Evolutionary conservation across 1,140 invertebrate genomes (phyloP), one percentile per base, ranked within the genome.

Genomic region (Carposina sasakii): DNA sequence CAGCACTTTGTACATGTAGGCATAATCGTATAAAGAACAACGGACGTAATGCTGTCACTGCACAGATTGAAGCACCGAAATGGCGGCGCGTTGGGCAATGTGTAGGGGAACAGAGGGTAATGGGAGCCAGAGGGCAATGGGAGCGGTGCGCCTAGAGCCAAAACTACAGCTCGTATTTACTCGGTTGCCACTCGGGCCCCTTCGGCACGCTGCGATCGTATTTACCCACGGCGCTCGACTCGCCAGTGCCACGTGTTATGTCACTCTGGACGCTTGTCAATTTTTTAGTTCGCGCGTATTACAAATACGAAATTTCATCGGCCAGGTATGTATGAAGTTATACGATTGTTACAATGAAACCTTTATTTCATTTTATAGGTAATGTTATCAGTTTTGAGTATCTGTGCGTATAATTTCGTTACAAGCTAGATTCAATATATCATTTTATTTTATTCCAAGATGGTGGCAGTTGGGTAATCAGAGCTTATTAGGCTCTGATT

Each of bases 351-450:
- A 52, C 34, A 52, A 41, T 52, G 17, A 52, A 39, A 44, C 16
- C 43, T n/a, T n/a, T 46, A 17, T 46, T 39, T 52, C 46, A 46
- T 46, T 52, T 45, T 40, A 52, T 45, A 39, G 41, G 31, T 46
- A 46, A 33, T 46, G 43, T 40, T 52, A 46, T 52, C 36, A 30
- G 46, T 45, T 45, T 45, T 33, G 43, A 45, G 43, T 45, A 45
- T 45, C 15, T 45, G 28, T 45, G 43, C 43, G 43, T 52, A 46
- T 31, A 52, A 52, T 45, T 46, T 52, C 19, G 36, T 52, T 52
- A 52, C 42, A 52, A 52, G 42, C 17, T 52, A 46, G 43, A 46
- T 40, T 40, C 43, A 52, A 10, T 39, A 31, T 46, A 45, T 41
- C 16, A 37, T 52, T 45, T n/a, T 30, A 37, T 37, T 48, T 37